Percentiles rank a stretch among this genome's conserved stretches.
These are phyloP conservation scores for Drosophila parvula DNA, from an alignment of 1,140 invertebrate genomes.

Conservation along the genomic window DNA sequence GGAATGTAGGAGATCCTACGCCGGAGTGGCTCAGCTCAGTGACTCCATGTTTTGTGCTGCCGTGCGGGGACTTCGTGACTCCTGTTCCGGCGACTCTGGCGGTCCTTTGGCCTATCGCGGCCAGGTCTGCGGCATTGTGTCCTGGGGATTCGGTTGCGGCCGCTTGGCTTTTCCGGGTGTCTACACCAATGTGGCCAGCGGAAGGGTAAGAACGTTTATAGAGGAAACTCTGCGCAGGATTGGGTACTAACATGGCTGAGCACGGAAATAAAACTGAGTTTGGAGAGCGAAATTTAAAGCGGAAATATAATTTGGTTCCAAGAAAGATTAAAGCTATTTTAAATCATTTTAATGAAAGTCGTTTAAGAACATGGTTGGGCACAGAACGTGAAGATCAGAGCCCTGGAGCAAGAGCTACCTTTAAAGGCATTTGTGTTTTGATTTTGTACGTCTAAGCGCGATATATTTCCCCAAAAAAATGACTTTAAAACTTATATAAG, in stretches of 20 bases:
- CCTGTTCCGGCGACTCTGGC: conserved; percentile 88
- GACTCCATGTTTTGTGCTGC: conserved; percentile 78
- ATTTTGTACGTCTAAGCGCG: too few relatives aligned
- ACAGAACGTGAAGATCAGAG: too few relatives aligned
- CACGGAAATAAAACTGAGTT: background rate
- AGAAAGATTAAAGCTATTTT: too few relatives aligned
- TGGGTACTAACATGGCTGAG: background rate
- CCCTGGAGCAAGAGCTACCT: too few relatives aligned
- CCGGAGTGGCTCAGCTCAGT: conserved; percentile 55
- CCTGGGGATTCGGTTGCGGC: conserved; percentile 86
- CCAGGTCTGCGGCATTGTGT: conserved; percentile 87
- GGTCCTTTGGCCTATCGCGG: conserved; percentile 86
- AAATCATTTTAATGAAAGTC: too few relatives aligned
- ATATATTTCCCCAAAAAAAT: too few relatives aligned
- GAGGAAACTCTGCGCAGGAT: conserved; percentile 37
- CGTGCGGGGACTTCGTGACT: conserved; percentile 67
- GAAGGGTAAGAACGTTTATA: conserved; percentile 59
- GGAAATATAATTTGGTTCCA: background rate
- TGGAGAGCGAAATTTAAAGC: background rate
- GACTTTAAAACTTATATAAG: too few relatives aligned
- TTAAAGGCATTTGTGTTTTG: too few relatives aligned
- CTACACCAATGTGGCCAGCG: conserved; percentile 89
- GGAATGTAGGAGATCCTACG: conserved; percentile 67
- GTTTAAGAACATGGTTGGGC: too few relatives aligned
- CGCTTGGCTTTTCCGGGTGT: conserved; percentile 89